phyloP scores from a whole-genome alignment of 2,113 vertebrate species.

The human (Homo sapiens) region DNA sequence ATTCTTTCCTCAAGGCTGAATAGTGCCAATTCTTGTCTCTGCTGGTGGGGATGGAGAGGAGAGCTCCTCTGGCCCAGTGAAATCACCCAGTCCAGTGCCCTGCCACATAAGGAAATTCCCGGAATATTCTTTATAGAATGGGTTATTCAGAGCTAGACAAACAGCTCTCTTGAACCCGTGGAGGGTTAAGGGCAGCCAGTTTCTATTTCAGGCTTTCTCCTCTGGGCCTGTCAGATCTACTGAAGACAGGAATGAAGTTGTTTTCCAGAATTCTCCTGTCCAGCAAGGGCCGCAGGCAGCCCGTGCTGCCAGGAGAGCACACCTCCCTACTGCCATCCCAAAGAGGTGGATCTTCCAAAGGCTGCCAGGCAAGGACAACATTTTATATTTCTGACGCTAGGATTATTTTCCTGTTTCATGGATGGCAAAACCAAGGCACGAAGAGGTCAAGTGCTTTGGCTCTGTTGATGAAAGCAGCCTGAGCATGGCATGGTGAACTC shows the following conservation, averaged over 20 bases:
- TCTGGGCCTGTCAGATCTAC: background rate
- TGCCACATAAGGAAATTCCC: slow-evolving; percentile 61
- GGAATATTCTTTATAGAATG: slow-evolving; percentile 35
- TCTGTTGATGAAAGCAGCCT: background rate
- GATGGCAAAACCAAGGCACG: background rate
- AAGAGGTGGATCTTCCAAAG: background rate
- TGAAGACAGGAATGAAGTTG: slow-evolving; percentile 35
- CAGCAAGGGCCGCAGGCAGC: background rate
- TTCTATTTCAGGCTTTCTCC: slow-evolving; percentile 64
- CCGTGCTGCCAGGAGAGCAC: background rate
- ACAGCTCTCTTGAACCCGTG: slow-evolving; percentile 39
- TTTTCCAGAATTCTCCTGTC: slow-evolving; percentile 45
- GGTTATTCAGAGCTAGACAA: slow-evolving; percentile 52
- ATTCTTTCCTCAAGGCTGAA: background rate
- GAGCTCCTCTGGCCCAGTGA: background rate
- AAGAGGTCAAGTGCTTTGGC: background rate
- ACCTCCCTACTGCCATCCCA: background rate
- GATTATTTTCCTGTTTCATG: background rate
- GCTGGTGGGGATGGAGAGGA: background rate
- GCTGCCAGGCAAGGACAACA: background rate
- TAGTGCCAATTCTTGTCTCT: background rate
- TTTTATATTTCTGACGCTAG: background rate
- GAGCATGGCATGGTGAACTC: background rate
- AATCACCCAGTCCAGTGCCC: background rate
- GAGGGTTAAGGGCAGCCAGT: slow-evolving; percentile 36